Conservation (phyloP, 2,888 invertebrate species). For the Noctua janthina region DNA sequence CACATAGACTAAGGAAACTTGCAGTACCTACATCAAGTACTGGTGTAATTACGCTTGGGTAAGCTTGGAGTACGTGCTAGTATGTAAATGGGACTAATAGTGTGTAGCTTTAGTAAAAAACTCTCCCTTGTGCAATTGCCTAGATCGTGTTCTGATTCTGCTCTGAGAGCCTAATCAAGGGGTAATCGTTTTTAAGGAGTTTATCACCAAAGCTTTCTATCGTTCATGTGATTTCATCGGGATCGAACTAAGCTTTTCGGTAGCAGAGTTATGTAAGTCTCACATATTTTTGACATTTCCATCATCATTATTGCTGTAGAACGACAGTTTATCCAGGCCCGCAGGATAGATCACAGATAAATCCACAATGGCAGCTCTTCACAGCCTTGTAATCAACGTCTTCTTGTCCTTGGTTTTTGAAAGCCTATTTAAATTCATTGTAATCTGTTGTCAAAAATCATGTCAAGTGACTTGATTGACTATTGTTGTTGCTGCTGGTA, state of each 20-base stretch:
- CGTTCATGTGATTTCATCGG: not conserved
- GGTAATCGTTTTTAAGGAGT: not conserved
- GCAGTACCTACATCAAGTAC: constrained; percentile 27
- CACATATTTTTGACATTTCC: not conserved
- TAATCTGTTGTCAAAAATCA: constrained; percentile 21
- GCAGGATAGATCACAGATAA: not conserved
- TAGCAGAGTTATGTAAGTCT: not conserved
- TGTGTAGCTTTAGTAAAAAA: not conserved
- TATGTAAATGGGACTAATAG: constrained; percentile 16
- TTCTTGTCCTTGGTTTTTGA: constrained; percentile 4
- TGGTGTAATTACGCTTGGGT: constrained; percentile 10
- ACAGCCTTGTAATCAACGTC: not conserved
- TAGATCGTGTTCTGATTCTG: not conserved
- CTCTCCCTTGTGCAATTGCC: not conserved
- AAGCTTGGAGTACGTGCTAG: constrained; percentile 10
- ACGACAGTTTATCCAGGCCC: not conserved
- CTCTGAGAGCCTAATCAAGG: not conserved
- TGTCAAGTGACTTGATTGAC: constrained; percentile 19
- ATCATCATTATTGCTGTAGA: not conserved
- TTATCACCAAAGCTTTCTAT: not conserved
- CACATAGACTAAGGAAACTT: constrained; percentile 70
- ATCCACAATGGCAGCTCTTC: not conserved
- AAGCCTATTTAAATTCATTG: constrained; percentile 10
- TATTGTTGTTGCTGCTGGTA: constrained; percentile 18
- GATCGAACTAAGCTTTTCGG: not conserved